These are phyloP conservation scores for Spilogale gracilis DNA, from an alignment of 2,113 vertebrate species.

Conservation along the genomic window DNA sequence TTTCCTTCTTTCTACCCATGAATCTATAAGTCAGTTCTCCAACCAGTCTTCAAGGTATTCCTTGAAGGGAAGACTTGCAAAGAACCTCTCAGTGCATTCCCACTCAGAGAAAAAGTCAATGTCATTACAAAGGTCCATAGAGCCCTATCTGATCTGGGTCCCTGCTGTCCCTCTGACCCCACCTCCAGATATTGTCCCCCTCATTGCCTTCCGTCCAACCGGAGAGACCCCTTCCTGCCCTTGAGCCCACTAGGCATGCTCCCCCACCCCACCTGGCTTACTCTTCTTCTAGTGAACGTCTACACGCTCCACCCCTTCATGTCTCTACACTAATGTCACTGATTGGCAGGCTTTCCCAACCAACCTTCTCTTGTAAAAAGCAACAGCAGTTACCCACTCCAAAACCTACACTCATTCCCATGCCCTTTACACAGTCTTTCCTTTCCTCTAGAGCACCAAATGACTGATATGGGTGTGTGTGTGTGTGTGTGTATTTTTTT, in stretches of 20 bases:
- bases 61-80: not conserved
- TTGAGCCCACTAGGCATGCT: not conserved
- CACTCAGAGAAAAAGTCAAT: not conserved
- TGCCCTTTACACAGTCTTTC: not conserved
- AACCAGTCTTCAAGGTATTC: not conserved
- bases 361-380: not conserved
- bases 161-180: not conserved
- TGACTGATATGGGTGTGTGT: not conserved
- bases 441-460: not conserved
- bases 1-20: conserved; percentile 34
- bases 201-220: not conserved
- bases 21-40: not conserved
- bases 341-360: not conserved
- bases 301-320: not conserved
- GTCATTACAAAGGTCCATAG: not conserved
- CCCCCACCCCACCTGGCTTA: too few species aligned
- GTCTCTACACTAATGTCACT: not conserved
- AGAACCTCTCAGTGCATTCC: not conserved
- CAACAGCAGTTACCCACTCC: not conserved
- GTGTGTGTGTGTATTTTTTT: not conserved
- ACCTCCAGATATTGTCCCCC: not conserved
- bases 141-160: not conserved
- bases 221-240: not conserved
- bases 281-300: not conserved
- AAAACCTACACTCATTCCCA: not conserved